Percentiles rank a stretch among this genome's conserved stretches.
Conservation (phyloP, 2,888 invertebrate genomes). For the Cerastoderma edule region DNA sequence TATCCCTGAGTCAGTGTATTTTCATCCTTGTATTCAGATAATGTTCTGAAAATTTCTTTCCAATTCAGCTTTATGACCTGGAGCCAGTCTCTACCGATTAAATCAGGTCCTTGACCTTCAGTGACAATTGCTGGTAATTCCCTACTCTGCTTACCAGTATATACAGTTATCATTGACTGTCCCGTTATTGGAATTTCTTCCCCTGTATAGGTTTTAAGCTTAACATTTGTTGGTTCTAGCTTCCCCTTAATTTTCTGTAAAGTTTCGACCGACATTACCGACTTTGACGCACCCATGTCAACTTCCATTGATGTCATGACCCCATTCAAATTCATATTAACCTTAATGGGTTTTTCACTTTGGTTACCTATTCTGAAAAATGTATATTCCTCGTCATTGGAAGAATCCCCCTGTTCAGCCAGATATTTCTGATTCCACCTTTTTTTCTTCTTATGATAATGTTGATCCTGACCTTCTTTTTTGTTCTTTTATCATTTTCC, state of each 20-base stretch:
- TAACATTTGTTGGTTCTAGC: background rate
- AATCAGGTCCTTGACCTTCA: conserved; percentile 26
- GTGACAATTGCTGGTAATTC: background rate
- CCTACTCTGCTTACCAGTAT: background rate
- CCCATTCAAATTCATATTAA: background rate
- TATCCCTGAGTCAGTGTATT: background rate
- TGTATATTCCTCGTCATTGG: background rate
- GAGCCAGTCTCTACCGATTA: conserved; percentile 41
- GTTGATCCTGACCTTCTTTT: background rate
- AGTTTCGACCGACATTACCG: background rate
- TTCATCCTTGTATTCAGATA: background rate
- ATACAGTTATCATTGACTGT: background rate
- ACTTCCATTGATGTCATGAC: no score
- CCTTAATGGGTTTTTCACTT: background rate
- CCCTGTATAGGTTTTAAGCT: conserved; percentile 1
- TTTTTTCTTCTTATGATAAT: no score
- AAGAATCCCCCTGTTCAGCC: background rate
- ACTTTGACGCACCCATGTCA: conserved; percentile 4
- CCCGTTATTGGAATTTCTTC: conserved; percentile 11
- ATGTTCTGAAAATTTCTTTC: conserved; percentile 8
- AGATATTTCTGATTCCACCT: conserved; percentile 10
- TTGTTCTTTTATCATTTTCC: background rate
- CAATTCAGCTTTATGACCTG: conserved; percentile 28
- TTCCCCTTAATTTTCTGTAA: background rate
- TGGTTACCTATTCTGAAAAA: background rate